Evolutionary conservation across 1,140 invertebrate genomes (phyloP), one percentile per base, ranked within the genome.

Genomic region (Drosophila miranda): DNA sequence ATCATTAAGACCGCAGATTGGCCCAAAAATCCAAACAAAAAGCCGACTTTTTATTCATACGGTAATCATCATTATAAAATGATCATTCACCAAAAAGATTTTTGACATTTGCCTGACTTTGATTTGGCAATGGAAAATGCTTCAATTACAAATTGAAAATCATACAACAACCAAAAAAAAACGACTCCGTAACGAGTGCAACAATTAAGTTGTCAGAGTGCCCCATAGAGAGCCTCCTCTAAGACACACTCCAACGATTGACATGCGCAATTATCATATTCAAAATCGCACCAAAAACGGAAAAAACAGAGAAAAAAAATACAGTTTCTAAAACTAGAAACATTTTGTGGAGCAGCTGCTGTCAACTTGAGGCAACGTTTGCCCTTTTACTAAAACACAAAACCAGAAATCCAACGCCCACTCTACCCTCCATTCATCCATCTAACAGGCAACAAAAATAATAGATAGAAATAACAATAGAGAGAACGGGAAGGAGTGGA

Each of bases 191-290:
- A 50, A 53, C 62, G 70, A 79, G 57, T 68, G 60, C 67, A 63
- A 70, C 64, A 86, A 84, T 84, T 84, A 84, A 76, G 77, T 67
- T 84, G 81, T 76, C 80, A 80, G 50, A 56, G 60, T 26, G 23
- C 23, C 23, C 49, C 48, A 66, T 61, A 55, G 45, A 56, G 34
- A 13, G 34, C 11, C 23, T 26, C 11, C 34, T 68, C 30, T 48
- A 61, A 72, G 50, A 21, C 59, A 66, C 62, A 68, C 64, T 68
- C 9, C 68, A 62, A 30, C 23, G 11, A 73, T 70, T 84, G 81
- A 84, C 80, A 66, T 51, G 66, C 63, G 63, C 77, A 86, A 84
- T 86, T 86, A 84, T 75, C 62, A 64, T 80, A 80, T 76, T 78
- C 38, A 73, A 82, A 74, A 64, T 73, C 53, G 16, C 54, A 50